Evolutionary conservation across 2,888 invertebrate genomes (phyloP).

Genomic region (Torymus texanus): DNA sequence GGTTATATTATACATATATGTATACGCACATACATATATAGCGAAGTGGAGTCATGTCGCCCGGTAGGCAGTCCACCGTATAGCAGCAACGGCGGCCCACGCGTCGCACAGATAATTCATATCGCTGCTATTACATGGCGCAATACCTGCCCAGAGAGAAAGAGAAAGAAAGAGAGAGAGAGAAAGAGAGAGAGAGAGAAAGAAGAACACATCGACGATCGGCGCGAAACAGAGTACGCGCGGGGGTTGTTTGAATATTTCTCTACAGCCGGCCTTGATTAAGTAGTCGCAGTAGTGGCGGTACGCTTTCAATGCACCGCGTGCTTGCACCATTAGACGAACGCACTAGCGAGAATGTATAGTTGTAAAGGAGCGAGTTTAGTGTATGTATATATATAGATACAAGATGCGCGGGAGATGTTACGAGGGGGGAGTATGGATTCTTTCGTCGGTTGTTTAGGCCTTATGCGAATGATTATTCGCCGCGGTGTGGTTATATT

Average conservation of each 20-base stretch:
- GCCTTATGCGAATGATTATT: too few species aligned
- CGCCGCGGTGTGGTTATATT: too few species aligned
- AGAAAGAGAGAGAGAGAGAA: not conserved
- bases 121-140: constrained; percentile 21
- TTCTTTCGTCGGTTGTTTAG: too few species aligned
- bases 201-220: constrained; percentile 22
- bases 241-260: constrained; percentile 36
- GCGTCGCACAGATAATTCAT: constrained; percentile 43
- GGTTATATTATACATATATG: too few species aligned
- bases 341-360: not conserved
- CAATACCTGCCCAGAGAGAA: not conserved
- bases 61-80: constrained; percentile 43
- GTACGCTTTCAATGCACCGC: too few species aligned
- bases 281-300: constrained; percentile 21
- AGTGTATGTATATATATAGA: too few species aligned
- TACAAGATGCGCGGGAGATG: too few species aligned
- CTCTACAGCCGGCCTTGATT: constrained; percentile 29
- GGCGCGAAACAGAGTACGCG: constrained; percentile 11
- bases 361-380: too few species aligned
- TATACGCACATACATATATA: too few species aligned
- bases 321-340: constrained; percentile 38
- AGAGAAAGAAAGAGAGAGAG: not conserved
- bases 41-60: constrained; percentile 20
- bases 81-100: constrained; percentile 1
- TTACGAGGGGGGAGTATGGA: too few species aligned